These are phyloP conservation scores for Myiozetetes cayanensis DNA, from an alignment of 2,113 vertebrate genomes.

Conservation along the genomic window DNA sequence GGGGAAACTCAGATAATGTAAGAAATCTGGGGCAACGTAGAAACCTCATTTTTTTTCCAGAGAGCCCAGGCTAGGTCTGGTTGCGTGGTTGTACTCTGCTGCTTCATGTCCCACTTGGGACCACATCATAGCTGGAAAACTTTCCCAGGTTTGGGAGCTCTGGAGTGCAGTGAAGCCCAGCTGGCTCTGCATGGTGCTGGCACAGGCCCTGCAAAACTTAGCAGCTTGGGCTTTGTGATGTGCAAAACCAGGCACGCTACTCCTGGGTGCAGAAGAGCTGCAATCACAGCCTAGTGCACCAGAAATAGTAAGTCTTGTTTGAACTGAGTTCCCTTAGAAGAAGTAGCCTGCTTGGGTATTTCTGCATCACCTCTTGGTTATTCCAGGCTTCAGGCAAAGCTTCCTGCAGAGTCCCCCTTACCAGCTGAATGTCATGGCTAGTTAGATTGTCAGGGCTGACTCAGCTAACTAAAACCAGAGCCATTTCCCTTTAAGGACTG, in stretches of 20 bases:
- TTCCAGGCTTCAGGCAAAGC: not conserved
- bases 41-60: not conserved
- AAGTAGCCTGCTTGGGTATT: not conserved
- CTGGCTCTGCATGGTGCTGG: not conserved
- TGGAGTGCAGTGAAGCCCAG: not conserved
- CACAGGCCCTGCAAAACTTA: not conserved
- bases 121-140: not conserved
- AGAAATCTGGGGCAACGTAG: not conserved
- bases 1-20: not conserved
- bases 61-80: not conserved
- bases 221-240: rapidly evolving
- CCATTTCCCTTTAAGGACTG: not conserved
- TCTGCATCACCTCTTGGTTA: not conserved
- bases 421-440: not conserved
- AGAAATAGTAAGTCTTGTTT: not conserved
- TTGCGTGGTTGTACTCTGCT: not conserved
- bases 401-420: not conserved
- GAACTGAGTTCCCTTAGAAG: not conserved
- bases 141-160: not conserved
- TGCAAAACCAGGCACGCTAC: not conserved
- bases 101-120: not conserved
- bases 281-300: not conserved
- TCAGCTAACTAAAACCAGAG: not conserved
- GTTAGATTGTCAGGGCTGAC: not conserved
- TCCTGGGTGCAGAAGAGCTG: not conserved